These are phyloP conservation scores for Empidonax alnorum DNA, from an alignment of 2,113 vertebrate species.

Conservation along the genomic window DNA sequence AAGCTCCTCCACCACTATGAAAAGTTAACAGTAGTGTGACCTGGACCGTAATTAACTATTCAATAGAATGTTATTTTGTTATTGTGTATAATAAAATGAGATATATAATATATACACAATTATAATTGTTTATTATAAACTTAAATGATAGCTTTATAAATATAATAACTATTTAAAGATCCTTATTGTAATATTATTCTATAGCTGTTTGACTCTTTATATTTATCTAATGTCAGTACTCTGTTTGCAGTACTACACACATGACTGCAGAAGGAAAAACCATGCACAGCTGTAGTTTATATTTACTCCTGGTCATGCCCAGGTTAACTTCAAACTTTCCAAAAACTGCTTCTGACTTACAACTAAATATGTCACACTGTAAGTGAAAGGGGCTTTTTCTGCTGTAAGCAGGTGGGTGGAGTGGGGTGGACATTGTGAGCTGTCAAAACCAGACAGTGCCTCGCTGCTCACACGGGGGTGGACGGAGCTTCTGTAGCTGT, in stretches of 20 bases:
- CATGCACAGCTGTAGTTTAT: background rate
- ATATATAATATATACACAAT: background rate
- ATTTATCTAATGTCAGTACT: background rate
- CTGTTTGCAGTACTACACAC: background rate
- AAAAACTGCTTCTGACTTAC: background rate
- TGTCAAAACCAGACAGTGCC: background rate
- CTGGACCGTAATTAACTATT: background rate
- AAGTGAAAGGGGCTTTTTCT: background rate
- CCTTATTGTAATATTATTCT: background rate
- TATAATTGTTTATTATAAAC: background rate
- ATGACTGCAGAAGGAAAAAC: background rate
- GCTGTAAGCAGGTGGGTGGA: background rate
- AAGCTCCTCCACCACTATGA: background rate
- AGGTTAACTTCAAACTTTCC: conserved; percentile 16
- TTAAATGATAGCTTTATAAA: background rate
- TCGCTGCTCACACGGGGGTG: background rate
- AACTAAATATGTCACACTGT: background rate
- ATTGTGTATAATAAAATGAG: background rate
- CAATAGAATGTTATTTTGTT: background rate
- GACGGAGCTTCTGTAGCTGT: background rate
- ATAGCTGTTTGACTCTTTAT: background rate
- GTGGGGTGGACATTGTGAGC: background rate
- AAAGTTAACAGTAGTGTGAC: background rate
- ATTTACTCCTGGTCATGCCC: background rate
- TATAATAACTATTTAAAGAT: background rate